Evolutionary conservation across 2,888 invertebrate genomes (phyloP), one percentile per base, ranked within the genome.

Genomic region (Xestobium rufovillosum): DNA sequence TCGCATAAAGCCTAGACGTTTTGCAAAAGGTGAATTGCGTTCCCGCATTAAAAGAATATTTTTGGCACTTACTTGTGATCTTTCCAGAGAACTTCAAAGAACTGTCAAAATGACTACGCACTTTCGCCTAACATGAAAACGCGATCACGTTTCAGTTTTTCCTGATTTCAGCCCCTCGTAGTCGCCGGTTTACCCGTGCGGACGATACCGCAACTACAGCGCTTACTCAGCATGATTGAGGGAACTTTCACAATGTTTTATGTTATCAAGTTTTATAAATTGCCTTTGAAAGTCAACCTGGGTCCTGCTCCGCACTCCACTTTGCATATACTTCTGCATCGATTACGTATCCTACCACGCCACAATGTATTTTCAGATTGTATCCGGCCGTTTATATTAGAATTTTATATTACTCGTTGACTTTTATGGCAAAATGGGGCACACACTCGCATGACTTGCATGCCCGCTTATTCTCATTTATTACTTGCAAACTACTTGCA

Each of bases 341-440:
- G 62, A 62, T 61, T 61, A 61, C 60, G 53, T 48, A 40, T 44
- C 47, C 52, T 45, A 49, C 51, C 53, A 56, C 51, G 55, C 57
- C 59, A 57, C 59, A 54, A 57, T 57, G 60, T 62, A 61, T 62
- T 61, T 60, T 57, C 62, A 60, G 62, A 62, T 62, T 60, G 61
- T 62, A 61, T 61, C 61, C 60, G 57, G 59, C 52, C 59, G 60
- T 60, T 61, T 61, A 61, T 62, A 62, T 62, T 61, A 61, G 59
- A 62, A 61, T 62, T 61, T 61, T 61, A 61, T 62, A 60, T 61
- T 60, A 59, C 56, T 55, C 56, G 57, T 55, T 56, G 59, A 59
- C 57, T 61, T 62, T 62, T 57, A 59, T 59, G 50, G 59, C 57
- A 55, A 58, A 59, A 58, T 57, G 51, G 58, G 55, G 56, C 57